phyloP scores from a whole-genome alignment of 2,113 vertebrate species.

The Alligator mississippiensis region DNA sequence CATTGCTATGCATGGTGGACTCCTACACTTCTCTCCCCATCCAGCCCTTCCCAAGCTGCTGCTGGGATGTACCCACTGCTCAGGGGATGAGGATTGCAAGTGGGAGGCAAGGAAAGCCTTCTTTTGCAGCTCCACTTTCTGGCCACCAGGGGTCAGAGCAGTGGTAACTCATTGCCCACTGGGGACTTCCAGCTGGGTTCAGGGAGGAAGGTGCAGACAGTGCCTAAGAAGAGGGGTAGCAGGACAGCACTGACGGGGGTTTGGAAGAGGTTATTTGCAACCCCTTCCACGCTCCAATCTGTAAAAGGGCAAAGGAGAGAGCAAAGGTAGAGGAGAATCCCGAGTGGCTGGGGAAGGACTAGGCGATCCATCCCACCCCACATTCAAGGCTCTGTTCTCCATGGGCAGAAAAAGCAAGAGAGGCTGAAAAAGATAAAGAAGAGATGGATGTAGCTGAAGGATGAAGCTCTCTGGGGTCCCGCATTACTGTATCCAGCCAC shows the following conservation, averaged over 20 bases:
- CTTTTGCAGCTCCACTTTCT: not conserved
- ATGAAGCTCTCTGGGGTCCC: not conserved
- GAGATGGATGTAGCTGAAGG: not conserved
- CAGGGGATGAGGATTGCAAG: not conserved
- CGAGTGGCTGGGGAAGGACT: not conserved
- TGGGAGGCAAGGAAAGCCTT: not conserved
- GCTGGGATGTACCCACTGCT: not conserved
- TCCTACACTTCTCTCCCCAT: not conserved
- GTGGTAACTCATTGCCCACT: not conserved
- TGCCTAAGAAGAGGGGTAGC: not conserved
- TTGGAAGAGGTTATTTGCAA: not conserved
- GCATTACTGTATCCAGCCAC: not conserved
- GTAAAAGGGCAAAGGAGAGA: not conserved
- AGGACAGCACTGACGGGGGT: not conserved
- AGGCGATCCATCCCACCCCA: not conserved
- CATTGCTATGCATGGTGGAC: not conserved
- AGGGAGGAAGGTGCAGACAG: not conserved
- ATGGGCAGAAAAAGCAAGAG: not conserved
- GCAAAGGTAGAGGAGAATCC: not conserved
- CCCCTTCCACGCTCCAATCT: not conserved
- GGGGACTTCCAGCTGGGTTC: not conserved
- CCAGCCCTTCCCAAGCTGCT: not conserved
- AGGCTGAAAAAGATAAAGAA: not conserved
- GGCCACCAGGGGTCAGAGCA: not conserved
- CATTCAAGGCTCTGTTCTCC: not conserved